Conservation (phyloP, 2,797 vertebrate species). For the Rallus crepitans region DNA sequence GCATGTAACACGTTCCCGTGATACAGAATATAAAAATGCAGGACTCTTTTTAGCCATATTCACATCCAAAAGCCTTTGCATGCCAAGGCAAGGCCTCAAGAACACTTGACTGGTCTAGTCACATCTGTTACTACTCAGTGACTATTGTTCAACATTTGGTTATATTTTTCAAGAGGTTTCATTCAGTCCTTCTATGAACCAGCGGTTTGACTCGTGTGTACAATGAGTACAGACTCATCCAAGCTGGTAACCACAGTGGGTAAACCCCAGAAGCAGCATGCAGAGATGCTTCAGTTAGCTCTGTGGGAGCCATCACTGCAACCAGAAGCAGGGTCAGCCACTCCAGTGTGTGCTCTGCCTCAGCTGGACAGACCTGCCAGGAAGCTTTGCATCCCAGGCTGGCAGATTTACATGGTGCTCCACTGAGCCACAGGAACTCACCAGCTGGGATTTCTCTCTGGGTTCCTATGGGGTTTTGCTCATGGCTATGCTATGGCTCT, state of each 20-base stretch:
- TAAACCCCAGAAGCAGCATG: neutral
- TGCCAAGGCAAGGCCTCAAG: neutral
- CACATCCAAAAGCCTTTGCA: neutral
- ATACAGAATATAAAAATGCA: neutral
- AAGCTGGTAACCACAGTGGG: neutral
- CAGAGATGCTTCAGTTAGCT: neutral
- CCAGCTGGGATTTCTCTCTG: neutral
- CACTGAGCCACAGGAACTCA: neutral
- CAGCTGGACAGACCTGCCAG: neutral
- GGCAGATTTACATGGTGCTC: neutral
- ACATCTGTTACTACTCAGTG: conserved; percentile 42
- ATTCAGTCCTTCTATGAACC: neutral
- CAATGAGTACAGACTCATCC: neutral
- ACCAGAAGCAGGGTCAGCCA: neutral
- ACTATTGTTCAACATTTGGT: conserved; percentile 21
- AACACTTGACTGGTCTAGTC: neutral
- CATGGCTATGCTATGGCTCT: neutral
- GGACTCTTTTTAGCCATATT: neutral
- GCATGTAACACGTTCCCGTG: neutral
- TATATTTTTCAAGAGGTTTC: conserved; percentile 3
- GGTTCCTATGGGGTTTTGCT: neutral
- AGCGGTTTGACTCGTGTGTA: neutral
- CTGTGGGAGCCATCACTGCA: neutral
- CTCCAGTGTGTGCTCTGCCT: neutral
- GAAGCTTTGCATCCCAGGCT: neutral